Base-by-base conservation (phyloP, 2,888 invertebrate genomes). In the Spodoptera littoralis region DNA sequence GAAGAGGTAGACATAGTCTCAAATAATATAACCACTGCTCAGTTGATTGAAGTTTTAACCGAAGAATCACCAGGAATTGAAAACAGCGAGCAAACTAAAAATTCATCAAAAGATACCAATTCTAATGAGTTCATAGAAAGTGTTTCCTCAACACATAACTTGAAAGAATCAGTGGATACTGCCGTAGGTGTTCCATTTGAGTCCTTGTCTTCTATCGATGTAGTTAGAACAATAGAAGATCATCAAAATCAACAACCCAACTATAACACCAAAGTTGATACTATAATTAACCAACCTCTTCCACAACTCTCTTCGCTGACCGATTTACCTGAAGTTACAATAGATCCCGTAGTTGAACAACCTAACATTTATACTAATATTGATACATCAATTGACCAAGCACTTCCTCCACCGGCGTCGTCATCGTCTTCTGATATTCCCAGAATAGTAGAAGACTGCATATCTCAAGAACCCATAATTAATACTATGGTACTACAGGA, bases 21-120 rank as follows among this genome's bases (percentile, higher is more conserved):
- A 47, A 47, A 47, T 47, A 24, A 47, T 47, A 24, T 47, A 47
- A 47, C 47, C 47, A 47, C 47, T 47, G 24, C 11, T 47, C 47
- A 47, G 24, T 22, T 24, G 11, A 47, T 11, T 22, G 47, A 47
- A 8, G 47, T 9, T 24, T 6, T 47, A 24, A 8, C 47, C 11
- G 24, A 2, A 47, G 47, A 47, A 47, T 3, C 47, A 22, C 22
- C 18, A 47, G 47, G 24, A 47, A 47, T 47, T 9, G 22, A 47
- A 9, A 47, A 47, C 47, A 47, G 8, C 24, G 24, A 22, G 47
- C 47, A 47, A 24, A 22, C 24, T 18, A 24, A 47, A 47, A 47
- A 47, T 24, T 24, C 24, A 47, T 24, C 47, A 47, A 47, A 47
- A 47, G 47, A 47, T 47, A 24, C 22, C 47, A 47, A 47, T 47